phyloP scores from a whole-genome alignment of 2,113 vertebrate genomes.

The Chinchilla lanigera region DNA sequence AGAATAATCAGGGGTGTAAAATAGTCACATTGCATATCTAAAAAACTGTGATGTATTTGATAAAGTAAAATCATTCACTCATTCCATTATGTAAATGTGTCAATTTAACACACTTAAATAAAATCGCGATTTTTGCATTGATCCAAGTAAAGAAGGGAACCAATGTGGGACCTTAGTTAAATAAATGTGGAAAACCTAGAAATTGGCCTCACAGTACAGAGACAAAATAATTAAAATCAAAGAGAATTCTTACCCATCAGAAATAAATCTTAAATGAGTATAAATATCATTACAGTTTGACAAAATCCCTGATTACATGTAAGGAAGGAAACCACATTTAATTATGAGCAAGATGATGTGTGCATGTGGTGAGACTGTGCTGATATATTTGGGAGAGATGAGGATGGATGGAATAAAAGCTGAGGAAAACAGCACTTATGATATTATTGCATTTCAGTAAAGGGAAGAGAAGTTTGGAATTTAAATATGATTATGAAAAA shows the following conservation, averaged over 20 bases:
- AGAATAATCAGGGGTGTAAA: neutral
- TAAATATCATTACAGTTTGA: neutral
- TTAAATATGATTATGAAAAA: neutral
- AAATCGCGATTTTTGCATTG: neutral
- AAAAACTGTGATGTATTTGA: neutral
- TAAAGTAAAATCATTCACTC: neutral
- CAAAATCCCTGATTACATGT: neutral
- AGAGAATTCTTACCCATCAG: neutral
- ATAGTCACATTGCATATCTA: neutral
- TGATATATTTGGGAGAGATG: neutral
- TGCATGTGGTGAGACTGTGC: neutral
- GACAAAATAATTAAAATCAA: neutral
- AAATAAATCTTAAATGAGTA: neutral
- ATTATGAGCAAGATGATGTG: neutral
- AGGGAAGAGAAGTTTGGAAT: neutral
- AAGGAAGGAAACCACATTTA: neutral
- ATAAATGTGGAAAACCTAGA: neutral
- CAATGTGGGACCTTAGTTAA: neutral
- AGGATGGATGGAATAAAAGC: neutral
- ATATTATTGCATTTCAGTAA: neutral
- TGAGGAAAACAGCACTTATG: neutral
- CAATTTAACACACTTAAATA: neutral
- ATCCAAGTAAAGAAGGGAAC: neutral
- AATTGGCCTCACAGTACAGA: neutral
- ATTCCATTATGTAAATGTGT: neutral